Evolutionary conservation across 2,113 vertebrate genomes (phyloP), one percentile per base, ranked within the genome.

Genomic region (Phalacrocorax aristotelis): DNA sequence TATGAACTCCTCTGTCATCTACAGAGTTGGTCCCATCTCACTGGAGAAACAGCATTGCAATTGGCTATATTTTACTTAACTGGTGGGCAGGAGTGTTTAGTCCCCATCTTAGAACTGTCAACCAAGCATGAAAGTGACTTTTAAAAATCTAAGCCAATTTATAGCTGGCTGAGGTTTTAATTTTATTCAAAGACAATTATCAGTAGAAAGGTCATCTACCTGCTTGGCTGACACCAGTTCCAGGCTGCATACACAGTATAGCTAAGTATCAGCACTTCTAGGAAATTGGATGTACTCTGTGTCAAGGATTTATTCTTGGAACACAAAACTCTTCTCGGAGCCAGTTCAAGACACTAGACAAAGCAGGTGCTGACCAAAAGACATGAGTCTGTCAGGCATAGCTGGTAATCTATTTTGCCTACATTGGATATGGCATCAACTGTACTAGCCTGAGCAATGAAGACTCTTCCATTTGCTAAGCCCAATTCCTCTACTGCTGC

Each of bases 101-200:
- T 82, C 21, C 46, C 40, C 69, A 82, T 44, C 29, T 83, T 78
- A 57, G 40, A 92, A n/a, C 25, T 82, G 23, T 82, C 49, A 78
- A 48, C 38, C 40, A 83, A 89, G 51, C 51, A 46, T 82, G 49
- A 91, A 96, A 91, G 70, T 79, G 72, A 82, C 86, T 93, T 96
- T 74, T 30, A 69, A 92, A 90, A 84, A 71, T 49, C 20, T 49
- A 71, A 76, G 30, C 36, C 7, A 84, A 49, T 91, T 87, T 89
- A 62, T 79, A 87, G 16, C 48, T 95, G 42, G 15, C 55, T 87
- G 69, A 82, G 26, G 10, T 68, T 87, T 96, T 82, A 69, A 91
- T 95, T 95, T 90, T 91, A 61, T 79, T 92, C 78, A 22, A 83
- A 89, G 57, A 75, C 13, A 61, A 12, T 93, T 75, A 40, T 79